Base-by-base conservation (phyloP, 1,140 invertebrate genomes). In the Argopecten irradians region DNA sequence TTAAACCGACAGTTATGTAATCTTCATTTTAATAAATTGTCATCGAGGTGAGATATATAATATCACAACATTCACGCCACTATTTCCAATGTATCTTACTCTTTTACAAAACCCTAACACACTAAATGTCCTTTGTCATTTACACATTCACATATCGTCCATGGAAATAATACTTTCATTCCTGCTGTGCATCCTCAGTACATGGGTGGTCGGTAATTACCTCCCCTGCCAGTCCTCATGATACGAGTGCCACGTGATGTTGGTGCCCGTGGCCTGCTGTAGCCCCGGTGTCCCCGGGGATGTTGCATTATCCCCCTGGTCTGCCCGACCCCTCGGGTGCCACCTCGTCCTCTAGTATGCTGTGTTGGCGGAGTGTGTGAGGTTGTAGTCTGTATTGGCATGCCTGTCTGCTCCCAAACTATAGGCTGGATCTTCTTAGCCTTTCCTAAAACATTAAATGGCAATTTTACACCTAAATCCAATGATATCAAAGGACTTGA, bases 371-470 rank as follows among this genome's bases (percentile, higher is more conserved):
- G 90, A 34, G 19, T 85, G 39, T 83, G 46, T 34, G 89, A 85
- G n/a, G 90, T 35, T 84, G 87, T 41, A 8, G 82, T 19, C n/a
- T 71, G 55, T n/a, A 71, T 71, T 28, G 22, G 55, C 55, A 71
- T 71, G 22, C 55, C 55, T 28, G 55, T 82, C 55, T 32, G 83
- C 82, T 87, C 88, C 82, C 85, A 89, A 2, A 86, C 46, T 32
- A 90, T 85, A 8, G 85, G 83, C 43, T 91, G 91, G 85, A 94
- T 93, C 87, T 71, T 71, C 16, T 92, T 93, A 1, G 92, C 92
- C 41, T 91, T 93, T 43, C 83, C 93, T 94, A 90, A n/a, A n/a
- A n/a, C n/a, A n/a, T n/a, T n/a, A n/a, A n/a, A n/a, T n/a, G n/a
- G n/a, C n/a, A n/a, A n/a, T n/a, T n/a, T n/a, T n/a, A n/a, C n/a